Conservation (phyloP, 2,113 vertebrate species). For the Isichthys henryi region DNA sequence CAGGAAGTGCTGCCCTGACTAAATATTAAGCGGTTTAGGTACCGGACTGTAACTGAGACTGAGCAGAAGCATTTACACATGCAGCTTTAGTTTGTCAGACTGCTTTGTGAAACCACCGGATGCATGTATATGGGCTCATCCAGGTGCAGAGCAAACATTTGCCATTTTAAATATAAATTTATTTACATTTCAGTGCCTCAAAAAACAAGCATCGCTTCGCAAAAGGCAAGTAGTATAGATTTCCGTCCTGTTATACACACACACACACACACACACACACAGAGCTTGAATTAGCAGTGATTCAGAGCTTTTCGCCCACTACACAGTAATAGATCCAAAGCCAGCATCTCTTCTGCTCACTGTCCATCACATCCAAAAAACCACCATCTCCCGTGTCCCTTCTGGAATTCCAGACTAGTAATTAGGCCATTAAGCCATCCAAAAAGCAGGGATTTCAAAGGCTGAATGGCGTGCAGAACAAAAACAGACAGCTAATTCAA, state of each 20-base stretch:
- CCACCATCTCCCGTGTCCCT: neutral
- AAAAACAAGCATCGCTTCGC: slow-evolving; percentile 1
- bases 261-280: neutral
- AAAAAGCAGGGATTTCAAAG: neutral
- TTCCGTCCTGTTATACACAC: neutral
- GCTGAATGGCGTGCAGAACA: neutral
- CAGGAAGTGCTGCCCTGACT: neutral
- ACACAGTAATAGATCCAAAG: neutral
- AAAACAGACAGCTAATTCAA: slow-evolving; percentile 1
- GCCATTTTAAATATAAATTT: slow-evolving; percentile 7
- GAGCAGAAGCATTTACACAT: neutral
- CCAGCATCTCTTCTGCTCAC: neutral
- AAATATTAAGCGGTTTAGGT: neutral
- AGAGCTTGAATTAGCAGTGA: neutral
- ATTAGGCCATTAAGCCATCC: neutral
- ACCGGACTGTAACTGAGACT: neutral
- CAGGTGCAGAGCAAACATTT: neutral
- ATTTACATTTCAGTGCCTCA: slow-evolving; percentile 10
- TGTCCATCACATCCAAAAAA: neutral
- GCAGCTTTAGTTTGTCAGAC: neutral
- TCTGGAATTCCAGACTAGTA: neutral
- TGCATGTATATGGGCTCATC: neutral
- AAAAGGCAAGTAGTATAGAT: slow-evolving; percentile 2
- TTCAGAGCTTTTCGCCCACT: neutral
- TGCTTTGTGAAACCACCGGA: neutral